Conservation (phyloP, 2,888 invertebrate species). For the Carpatolechia fugitivella region DNA sequence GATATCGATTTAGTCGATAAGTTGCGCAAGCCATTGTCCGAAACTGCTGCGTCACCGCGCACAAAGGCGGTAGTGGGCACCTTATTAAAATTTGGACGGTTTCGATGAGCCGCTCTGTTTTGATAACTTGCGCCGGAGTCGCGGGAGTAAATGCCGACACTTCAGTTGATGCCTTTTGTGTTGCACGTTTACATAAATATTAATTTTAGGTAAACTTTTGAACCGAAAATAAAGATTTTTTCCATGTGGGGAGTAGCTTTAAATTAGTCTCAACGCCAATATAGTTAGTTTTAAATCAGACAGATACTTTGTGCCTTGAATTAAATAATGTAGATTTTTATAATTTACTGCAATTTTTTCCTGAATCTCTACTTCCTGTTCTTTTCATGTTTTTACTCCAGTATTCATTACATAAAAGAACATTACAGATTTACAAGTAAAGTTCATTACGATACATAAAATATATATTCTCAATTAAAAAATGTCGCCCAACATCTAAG, state of each 20-base stretch:
- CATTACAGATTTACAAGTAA: too few relatives aligned
- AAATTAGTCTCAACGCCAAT: too few relatives aligned
- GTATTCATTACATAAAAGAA: too few relatives aligned
- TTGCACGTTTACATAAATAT: constrained; percentile 53
- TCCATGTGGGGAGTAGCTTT: not conserved
- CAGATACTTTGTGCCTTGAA: too few relatives aligned
- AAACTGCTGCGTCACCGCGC: constrained; percentile 65
- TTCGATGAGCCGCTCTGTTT: constrained; percentile 72
- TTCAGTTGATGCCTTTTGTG: constrained; percentile 58
- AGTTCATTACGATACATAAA: too few relatives aligned
- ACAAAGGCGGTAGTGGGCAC: constrained; percentile 78
- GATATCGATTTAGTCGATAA: constrained; percentile 78
- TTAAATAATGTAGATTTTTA: too few relatives aligned
- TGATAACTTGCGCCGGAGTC: constrained; percentile 64
- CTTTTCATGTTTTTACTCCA: too few relatives aligned
- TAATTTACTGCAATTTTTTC: too few relatives aligned
- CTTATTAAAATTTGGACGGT: constrained; percentile 77
- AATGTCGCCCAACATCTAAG: not conserved
- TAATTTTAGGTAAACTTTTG: constrained; percentile 41
- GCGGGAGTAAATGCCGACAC: constrained; percentile 43
- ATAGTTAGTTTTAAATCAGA: too few relatives aligned
- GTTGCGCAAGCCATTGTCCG: constrained; percentile 75
- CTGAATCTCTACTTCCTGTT: too few relatives aligned
- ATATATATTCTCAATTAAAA: too few relatives aligned
- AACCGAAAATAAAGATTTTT: not conserved